Evolutionary conservation across 2,888 invertebrate genomes (phyloP).

Genomic region (Oscheius myriophilus): DNA sequence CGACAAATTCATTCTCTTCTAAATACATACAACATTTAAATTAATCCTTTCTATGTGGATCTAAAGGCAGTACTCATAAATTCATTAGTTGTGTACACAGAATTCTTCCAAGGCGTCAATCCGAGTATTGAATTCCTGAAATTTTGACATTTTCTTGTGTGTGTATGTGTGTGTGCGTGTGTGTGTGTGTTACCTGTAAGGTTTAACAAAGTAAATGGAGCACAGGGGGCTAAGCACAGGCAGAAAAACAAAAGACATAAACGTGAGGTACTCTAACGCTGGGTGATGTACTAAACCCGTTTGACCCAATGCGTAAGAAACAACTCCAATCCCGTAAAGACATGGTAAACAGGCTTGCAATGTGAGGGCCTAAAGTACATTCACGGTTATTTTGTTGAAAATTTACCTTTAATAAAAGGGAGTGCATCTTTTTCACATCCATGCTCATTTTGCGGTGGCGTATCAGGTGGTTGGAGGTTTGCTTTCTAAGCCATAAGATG

Average conservation of each 20-base stretch:
- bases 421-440: slow-evolving; percentile 42
- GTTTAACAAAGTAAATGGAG: slow-evolving; percentile 22
- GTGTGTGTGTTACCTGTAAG: slow-evolving; percentile 17
- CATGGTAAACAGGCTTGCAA: slow-evolving; percentile 31
- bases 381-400: neutral
- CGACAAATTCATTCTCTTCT: too few relatives aligned
- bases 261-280: slow-evolving; percentile 41
- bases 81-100: slow-evolving; percentile 1
- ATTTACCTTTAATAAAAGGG: slow-evolving; percentile 38
- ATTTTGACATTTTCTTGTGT: too few relatives aligned
- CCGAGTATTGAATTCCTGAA: neutral
- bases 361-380: slow-evolving; percentile 14
- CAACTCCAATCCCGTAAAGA: slow-evolving; percentile 36
- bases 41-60: too few relatives aligned
- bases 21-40: too few relatives aligned
- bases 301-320: slow-evolving; percentile 42
- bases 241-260: slow-evolving; percentile 26
- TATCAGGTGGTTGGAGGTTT: slow-evolving; percentile 30
- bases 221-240: slow-evolving; percentile 19
- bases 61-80: neutral
- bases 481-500: slow-evolving; percentile 36
- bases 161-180: neutral
- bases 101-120: neutral
- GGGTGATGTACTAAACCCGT: slow-evolving; percentile 39
- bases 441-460: slow-evolving; percentile 34